Evolutionary conservation across 2,797 vertebrate genomes (phyloP), one percentile per base, ranked within the genome.

Genomic region (Decapterus maruadsi): DNA sequence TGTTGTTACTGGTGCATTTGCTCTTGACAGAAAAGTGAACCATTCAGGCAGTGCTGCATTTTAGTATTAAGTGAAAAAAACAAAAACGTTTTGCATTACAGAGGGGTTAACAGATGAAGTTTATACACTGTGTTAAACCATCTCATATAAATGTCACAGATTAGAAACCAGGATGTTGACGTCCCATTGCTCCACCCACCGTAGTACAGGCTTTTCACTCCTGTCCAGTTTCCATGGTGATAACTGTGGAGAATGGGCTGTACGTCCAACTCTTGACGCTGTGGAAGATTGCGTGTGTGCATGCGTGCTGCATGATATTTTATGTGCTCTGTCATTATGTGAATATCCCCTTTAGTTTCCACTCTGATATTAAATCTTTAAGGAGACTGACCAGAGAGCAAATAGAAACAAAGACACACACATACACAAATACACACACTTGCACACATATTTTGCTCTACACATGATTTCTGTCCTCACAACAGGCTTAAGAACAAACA

Each of bases 171-270:
- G 75, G 76, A 90, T 90, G 82, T 79, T 85, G 84, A 75, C 20
- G 59, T 82, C 69, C 86, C 84, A 66, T 60, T 42, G 80, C 82
- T 90, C 78, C 75, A 84, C 90, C 81, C 78, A 80, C 78, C 69
- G 65, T 54, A 78, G 71, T 51, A 80, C 82, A 88, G 80, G 80
- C 85, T 90, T 89, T 85, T 89, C 91, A 82, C 87, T 92, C 78
- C 83, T 85, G 86, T 93, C 87, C 91, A 92, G 95, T 95, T 95
- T 94, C 95, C 94, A 95, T 95, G 94, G 95, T 92, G 92, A 95
- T 94, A 92, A 92, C 90, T 93, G 91, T 79, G 90, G 91, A 93
- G 87, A 93, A 93, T 91, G 74, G 84, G 83, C 83, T 90, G 91
- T 90, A 92, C 76, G 84, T 93, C 82, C 85, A 90, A 91, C 87